Conservation (phyloP, 1,140 invertebrate genomes). For the Samia ricini region DNA sequence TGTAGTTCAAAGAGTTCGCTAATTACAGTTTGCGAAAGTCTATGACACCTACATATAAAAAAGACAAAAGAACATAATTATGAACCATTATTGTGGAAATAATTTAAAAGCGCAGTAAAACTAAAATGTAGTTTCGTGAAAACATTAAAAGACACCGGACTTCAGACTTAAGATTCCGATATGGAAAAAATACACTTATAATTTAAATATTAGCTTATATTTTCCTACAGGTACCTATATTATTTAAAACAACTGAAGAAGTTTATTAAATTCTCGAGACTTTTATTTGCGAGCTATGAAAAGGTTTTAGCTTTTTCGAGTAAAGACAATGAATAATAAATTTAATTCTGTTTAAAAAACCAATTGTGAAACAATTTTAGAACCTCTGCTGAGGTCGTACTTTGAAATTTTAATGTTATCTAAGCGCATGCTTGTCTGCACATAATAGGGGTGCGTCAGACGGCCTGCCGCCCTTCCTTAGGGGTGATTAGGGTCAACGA, state of each 20-base stretch:
- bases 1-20: not conserved
- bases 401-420: slow-evolving; percentile 7
- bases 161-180: too few relatives aligned
- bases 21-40: not conserved
- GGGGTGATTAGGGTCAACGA: slow-evolving; percentile 45
- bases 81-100: not conserved
- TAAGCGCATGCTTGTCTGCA: slow-evolving; percentile 34
- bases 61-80: not conserved
- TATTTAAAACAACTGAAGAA: too few relatives aligned
- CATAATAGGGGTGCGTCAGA: slow-evolving; percentile 35
- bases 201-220: too few relatives aligned
- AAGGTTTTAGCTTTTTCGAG: not conserved
- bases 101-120: too few relatives aligned
- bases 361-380: not conserved
- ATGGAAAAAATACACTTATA: too few relatives aligned
- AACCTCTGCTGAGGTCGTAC: not conserved
- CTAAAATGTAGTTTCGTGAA: too few relatives aligned
- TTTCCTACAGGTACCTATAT: too few relatives aligned
- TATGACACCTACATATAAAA: not conserved
- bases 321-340: not conserved
- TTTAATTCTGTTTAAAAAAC: not conserved
- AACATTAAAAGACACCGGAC: too few relatives aligned
- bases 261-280: too few relatives aligned
- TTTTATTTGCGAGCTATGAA: not conserved
- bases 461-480: slow-evolving; percentile 25